phyloP scores from a whole-genome alignment of 2,888 invertebrate species.

The Tanytarsus gracilentus region DNA sequence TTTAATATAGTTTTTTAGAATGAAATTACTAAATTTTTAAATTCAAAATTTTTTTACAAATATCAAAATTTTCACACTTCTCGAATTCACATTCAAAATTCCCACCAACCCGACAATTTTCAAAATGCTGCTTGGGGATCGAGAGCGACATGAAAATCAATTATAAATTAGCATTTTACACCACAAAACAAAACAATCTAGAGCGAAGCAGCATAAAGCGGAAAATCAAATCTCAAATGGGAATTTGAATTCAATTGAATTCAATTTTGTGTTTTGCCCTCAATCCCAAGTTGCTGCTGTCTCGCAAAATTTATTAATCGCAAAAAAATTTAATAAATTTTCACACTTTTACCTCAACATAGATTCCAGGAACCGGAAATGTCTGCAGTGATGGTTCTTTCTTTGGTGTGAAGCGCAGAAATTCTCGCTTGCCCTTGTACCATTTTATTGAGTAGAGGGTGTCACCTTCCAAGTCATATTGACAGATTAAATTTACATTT shows the following conservation, averaged over 20 bases:
- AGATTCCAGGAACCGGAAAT: conserved; percentile 51
- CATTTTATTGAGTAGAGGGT: conserved; percentile 58
- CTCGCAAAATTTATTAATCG: too few species aligned
- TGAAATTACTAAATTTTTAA: too few species aligned
- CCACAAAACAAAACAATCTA: not conserved
- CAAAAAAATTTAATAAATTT: too few species aligned
- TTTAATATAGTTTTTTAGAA: too few species aligned
- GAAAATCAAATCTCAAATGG: conserved; percentile 10
- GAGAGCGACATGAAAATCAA: conserved; percentile 27
- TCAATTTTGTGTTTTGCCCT: too few species aligned
- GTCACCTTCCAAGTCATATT: conserved; percentile 56
- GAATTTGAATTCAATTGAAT: not conserved
- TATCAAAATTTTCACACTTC: too few species aligned
- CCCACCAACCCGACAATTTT: too few species aligned
- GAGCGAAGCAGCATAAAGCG: not conserved
- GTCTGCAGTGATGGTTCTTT: conserved; percentile 54
- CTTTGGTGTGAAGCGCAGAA: conserved; percentile 54
- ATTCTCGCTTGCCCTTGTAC: conserved; percentile 55
- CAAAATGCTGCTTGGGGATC: too few species aligned
- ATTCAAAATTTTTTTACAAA: too few species aligned
- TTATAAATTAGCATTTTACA: conserved; percentile 25
- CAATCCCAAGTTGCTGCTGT: too few species aligned
- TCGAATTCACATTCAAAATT: too few species aligned
- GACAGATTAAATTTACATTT: conserved; percentile 50
- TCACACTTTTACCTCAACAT: conserved; percentile 51